Percentiles rank a stretch among this genome's conserved stretches.
phyloP scores from a whole-genome alignment of 2,113 vertebrate genomes.

The Petrocephalus zakoni region DNA sequence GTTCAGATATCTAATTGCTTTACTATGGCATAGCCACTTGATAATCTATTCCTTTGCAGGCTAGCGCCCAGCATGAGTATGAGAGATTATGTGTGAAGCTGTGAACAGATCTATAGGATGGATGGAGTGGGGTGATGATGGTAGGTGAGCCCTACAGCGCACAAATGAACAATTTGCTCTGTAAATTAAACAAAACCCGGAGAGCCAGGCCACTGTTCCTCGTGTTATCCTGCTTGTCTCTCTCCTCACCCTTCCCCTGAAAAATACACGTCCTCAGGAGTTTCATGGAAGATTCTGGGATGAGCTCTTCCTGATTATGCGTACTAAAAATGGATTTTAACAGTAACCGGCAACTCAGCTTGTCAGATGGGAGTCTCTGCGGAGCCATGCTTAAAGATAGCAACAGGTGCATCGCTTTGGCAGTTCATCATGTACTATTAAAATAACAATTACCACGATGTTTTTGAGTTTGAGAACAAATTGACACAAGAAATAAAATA shows the following conservation, averaged over 20 bases:
- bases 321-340: not conserved
- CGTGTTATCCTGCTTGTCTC: not conserved
- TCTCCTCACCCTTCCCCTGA: not conserved
- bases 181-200: not conserved
- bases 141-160: not conserved
- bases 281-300: not conserved
- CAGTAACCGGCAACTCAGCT: not conserved
- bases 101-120: not conserved
- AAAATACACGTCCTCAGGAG: not conserved
- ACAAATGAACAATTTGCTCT: not conserved
- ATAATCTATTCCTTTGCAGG: not conserved
- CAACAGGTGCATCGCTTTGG: not conserved
- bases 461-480: not conserved
- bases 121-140: not conserved
- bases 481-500: not conserved
- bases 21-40: not conserved
- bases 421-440: not conserved
- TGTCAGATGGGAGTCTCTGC: not conserved
- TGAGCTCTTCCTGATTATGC: not conserved
- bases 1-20: not conserved
- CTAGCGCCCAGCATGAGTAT: not conserved
- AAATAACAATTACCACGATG: not conserved
- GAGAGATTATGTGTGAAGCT: not conserved
- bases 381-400: not conserved
- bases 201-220: not conserved